Conservation (phyloP, 2,797 vertebrate genomes). For the Nasua narica region DNA sequence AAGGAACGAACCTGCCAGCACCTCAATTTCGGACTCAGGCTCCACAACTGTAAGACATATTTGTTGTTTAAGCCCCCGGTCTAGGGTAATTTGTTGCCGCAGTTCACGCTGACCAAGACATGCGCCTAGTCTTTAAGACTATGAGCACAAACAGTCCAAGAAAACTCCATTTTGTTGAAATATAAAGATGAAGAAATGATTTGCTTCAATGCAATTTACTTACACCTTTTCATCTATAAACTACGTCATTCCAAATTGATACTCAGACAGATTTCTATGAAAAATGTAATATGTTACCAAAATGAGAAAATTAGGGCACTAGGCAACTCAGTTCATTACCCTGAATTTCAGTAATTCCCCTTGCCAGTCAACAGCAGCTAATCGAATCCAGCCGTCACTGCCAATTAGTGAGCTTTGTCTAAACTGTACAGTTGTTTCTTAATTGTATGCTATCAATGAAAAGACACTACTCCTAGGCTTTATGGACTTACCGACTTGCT, state of each 20-base stretch:
- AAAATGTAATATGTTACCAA: background rate
- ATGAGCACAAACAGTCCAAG: background rate
- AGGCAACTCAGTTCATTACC: conserved; percentile 1
- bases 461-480: conserved; percentile 2
- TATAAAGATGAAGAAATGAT: background rate
- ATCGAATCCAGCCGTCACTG: background rate
- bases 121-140: background rate
- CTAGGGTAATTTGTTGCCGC: background rate
- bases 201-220: background rate
- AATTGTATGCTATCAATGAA: background rate
- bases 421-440: background rate
- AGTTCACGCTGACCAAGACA: background rate
- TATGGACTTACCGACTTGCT: background rate
- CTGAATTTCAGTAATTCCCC: conserved; percentile 10
- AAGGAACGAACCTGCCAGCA: background rate
- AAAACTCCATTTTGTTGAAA: background rate
- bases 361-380: background rate
- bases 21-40: background rate
- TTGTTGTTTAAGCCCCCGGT: background rate
- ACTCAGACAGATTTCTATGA: background rate
- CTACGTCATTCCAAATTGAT: background rate
- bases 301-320: background rate
- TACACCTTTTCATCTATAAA: background rate
- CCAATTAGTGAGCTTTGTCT: background rate
- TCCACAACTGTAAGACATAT: background rate